Evolutionary conservation across 2,888 invertebrate genomes (phyloP).

Genomic region (Coenonympha arcania): DNA sequence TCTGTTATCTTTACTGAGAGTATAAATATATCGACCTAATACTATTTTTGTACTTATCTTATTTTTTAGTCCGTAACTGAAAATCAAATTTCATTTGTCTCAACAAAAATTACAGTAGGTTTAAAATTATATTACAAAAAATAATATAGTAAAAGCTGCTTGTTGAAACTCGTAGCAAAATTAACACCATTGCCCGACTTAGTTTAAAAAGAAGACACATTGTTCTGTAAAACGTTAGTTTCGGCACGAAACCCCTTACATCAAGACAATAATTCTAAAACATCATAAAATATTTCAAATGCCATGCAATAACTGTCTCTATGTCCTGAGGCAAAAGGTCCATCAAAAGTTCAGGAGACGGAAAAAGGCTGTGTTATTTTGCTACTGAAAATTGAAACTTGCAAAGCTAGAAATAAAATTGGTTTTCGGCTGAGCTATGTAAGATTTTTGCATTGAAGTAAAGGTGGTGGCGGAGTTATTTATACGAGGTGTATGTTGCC

Average conservation of each 20-base stretch:
- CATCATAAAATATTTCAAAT: slow-evolving; percentile 37
- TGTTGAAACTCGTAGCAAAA: slow-evolving; percentile 39
- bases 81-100: no score
- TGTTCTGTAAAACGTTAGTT: slow-evolving; percentile 65
- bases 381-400: slow-evolving; percentile 46
- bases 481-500: slow-evolving; percentile 58
- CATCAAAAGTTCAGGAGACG: slow-evolving; percentile 26
- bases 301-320: slow-evolving; percentile 36
- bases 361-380: slow-evolving; percentile 27
- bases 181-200: slow-evolving; percentile 52
- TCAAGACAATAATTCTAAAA: slow-evolving; percentile 52
- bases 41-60: no score
- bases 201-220: slow-evolving; percentile 64
- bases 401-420: slow-evolving; percentile 38
- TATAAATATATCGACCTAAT: no score
- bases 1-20: background rate
- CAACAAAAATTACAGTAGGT: no score
- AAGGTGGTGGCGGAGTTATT: slow-evolving; percentile 48
- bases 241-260: slow-evolving; percentile 66
- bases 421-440: slow-evolving; percentile 38
- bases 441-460: slow-evolving; percentile 45
- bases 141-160: background rate
- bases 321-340: slow-evolving; percentile 34
- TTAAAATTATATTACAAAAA: no score
- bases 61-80: no score